These are phyloP conservation scores for Aelia acuminata DNA, from an alignment of 2,888 invertebrate species.

Conservation along the genomic window DNA sequence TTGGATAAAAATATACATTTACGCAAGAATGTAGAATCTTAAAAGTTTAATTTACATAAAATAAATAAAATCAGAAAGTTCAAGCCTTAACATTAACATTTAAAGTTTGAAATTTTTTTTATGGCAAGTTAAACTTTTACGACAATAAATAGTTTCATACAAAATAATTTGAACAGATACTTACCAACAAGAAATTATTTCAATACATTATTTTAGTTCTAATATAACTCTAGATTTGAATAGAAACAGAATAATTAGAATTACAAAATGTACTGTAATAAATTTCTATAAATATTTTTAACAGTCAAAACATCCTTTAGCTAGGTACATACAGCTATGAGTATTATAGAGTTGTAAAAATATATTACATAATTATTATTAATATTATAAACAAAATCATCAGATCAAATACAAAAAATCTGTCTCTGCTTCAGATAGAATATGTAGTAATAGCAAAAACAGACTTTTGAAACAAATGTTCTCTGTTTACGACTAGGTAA, in stretches of 20 bases:
- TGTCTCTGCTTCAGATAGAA: not conserved
- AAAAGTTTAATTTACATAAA: not conserved
- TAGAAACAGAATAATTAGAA: not conserved
- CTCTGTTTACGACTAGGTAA: constrained; percentile 22
- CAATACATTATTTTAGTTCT: not conserved
- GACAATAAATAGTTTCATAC: not conserved
- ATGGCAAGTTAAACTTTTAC: not conserved
- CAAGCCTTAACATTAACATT: not conserved
- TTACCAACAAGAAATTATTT: not conserved
- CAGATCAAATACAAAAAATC: constrained; percentile 31
- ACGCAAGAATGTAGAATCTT: not conserved
- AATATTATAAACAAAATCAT: constrained; percentile 35
- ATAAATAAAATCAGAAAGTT: not conserved
- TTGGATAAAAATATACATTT: not conserved
- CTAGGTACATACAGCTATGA: constrained; percentile 27
- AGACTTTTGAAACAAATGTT: constrained; percentile 9
- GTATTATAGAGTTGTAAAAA: constrained; percentile 15
- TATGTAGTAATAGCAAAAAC: constrained; percentile 7
- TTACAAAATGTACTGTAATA: not conserved
- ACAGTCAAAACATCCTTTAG: not conserved
- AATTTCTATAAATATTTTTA: not conserved
- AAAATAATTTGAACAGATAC: not conserved
- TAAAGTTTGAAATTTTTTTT: not conserved
- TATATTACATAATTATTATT: constrained; percentile 40
- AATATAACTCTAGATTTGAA: not conserved